phyloP scores from a whole-genome alignment of 1,140 invertebrate species.

The Drosophila kurseongensis region DNA sequence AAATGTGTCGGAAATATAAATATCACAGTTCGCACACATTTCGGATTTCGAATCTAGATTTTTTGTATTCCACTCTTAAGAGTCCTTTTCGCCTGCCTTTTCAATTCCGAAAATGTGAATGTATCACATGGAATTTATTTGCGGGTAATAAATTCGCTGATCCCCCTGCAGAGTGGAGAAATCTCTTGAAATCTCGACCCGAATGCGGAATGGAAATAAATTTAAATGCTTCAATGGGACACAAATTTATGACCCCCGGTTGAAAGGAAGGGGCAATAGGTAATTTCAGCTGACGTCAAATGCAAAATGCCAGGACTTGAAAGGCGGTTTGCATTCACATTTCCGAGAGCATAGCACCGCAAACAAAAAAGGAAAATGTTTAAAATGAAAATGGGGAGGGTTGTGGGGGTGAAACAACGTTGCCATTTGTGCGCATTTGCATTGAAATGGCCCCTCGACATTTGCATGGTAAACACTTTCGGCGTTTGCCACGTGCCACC shows the following conservation, averaged over 20 bases:
- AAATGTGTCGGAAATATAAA: slow-evolving; percentile 17
- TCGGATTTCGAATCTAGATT: neutral
- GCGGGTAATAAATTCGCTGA: slow-evolving; percentile 58
- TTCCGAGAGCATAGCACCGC: slow-evolving; percentile 33
- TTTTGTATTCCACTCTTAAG: slow-evolving; percentile 13
- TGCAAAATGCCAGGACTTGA: slow-evolving; percentile 52
- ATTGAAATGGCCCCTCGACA: slow-evolving; percentile 70
- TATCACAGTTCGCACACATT: slow-evolving; percentile 17
- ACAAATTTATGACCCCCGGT: slow-evolving; percentile 56
- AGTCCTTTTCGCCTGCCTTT: slow-evolving; percentile 18
- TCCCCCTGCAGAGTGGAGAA: slow-evolving; percentile 14
- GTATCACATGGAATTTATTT: slow-evolving; percentile 61
- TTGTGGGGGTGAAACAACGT: slow-evolving; percentile 22
- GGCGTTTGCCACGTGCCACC: slow-evolving; percentile 54
- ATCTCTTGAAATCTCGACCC: slow-evolving; percentile 46
- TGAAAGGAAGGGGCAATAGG: slow-evolving; percentile 9
- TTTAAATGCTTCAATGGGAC: slow-evolving; percentile 67
- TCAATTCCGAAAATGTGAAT: slow-evolving; percentile 51
- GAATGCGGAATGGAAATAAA: slow-evolving; percentile 60
- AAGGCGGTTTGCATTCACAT: slow-evolving; percentile 42
- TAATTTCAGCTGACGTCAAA: slow-evolving; percentile 54
- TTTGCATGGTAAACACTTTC: slow-evolving; percentile 65
- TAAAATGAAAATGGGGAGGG: slow-evolving; percentile 50
- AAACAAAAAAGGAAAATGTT: slow-evolving; percentile 39
- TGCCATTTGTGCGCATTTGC: slow-evolving; percentile 72